phyloP scores from a whole-genome alignment of 1,140 invertebrate species.

The Aethina tumida region DNA sequence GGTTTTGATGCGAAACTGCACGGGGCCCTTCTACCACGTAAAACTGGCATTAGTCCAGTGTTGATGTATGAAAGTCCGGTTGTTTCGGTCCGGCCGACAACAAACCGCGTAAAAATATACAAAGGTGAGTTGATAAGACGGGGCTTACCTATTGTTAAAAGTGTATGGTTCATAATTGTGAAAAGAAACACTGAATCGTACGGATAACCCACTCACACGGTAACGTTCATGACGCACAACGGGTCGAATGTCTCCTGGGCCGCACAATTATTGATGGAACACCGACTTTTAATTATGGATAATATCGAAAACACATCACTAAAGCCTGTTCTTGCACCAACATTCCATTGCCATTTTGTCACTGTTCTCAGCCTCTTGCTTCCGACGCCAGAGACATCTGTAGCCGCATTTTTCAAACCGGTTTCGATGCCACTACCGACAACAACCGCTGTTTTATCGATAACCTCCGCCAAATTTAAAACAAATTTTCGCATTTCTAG shows the following conservation, averaged over 20 bases:
- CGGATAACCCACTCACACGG: conserved; percentile 17
- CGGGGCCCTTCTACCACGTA: too few relatives aligned
- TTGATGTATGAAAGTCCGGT: too few relatives aligned
- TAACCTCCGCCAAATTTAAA: conserved; percentile 1
- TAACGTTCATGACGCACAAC: conserved; percentile 13
- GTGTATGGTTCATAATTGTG: conserved; percentile 23
- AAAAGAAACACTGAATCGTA: conserved; percentile 15
- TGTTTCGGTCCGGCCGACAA: too few relatives aligned
- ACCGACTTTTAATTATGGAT: conserved; percentile 7
- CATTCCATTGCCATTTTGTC: conserved; percentile 35
- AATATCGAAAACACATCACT: conserved; percentile 14
- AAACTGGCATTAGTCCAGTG: too few relatives aligned
- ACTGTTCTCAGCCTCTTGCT: conserved; percentile 20
- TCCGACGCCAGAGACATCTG: conserved; percentile 11
- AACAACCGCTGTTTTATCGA: conserved; percentile 7
- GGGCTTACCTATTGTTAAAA: conserved; percentile 34
- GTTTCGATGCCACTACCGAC: neutral
- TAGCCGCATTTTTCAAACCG: conserved; percentile 4
- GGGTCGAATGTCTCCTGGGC: conserved; percentile 13
- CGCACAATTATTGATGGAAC: conserved; percentile 13
- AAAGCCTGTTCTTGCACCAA: conserved; percentile 25
- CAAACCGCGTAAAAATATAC: conserved; percentile 30
- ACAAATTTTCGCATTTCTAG: neutral
- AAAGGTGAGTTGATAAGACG: conserved; percentile 33
- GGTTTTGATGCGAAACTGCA: too few relatives aligned